phyloP scores from a whole-genome alignment of 2,888 invertebrate genomes.

The Beris chalybata region DNA sequence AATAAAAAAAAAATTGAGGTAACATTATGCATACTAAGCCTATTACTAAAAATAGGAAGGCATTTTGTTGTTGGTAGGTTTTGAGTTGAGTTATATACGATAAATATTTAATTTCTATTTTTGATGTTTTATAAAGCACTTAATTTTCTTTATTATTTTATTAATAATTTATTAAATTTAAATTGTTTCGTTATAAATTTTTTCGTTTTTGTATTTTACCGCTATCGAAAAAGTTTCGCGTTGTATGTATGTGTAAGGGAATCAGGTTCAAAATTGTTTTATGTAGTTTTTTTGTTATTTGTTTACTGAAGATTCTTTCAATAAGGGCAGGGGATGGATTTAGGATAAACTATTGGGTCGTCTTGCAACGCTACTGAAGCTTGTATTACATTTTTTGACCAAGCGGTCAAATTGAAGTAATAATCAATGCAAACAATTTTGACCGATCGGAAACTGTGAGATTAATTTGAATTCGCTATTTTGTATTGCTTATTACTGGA shows the following conservation, averaged over 20 bases:
- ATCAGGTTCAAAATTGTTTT: conserved; percentile 11
- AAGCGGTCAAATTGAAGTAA: no score
- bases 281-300: no score
- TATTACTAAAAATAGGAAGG: conserved; percentile 43
- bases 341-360: no score
- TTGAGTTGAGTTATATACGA: conserved; percentile 20
- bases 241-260: background rate
- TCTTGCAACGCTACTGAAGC: no score
- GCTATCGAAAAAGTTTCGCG: background rate
- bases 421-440: no score
- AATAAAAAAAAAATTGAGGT: conserved; percentile 43
- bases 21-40: conserved; percentile 40
- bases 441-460: no score
- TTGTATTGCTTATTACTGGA: no score
- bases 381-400: no score
- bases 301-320: no score
- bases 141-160: background rate
- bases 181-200: conserved; percentile 20
- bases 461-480: no score
- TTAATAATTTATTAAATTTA: background rate
- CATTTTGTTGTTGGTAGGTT: conserved; percentile 37
- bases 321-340: no score
- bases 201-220: conserved; percentile 13
- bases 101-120: conserved; percentile 22
- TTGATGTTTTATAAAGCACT: conserved; percentile 5